Percentiles rank a stretch among this genome's conserved stretches.
Conservation (phyloP, 2,113 vertebrate genomes). For the Leucopsar rothschildi region DNA sequence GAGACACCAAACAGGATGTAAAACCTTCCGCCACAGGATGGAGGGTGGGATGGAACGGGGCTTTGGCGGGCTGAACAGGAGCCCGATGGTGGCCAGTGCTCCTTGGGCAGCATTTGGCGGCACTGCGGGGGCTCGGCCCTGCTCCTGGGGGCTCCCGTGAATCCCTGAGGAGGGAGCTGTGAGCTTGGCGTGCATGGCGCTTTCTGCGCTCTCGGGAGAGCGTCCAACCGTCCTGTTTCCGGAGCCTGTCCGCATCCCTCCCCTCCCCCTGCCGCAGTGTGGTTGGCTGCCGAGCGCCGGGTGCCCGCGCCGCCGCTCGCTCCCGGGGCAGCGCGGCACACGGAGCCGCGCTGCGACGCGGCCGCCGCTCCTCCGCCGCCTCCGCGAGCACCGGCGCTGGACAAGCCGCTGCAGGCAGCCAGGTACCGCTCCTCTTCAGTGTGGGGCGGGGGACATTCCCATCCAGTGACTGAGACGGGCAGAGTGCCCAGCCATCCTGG, state of each 20-base stretch:
- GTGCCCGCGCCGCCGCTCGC: not conserved
- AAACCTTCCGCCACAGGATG: not conserved
- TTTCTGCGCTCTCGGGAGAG: not conserved
- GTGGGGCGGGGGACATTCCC: slow-evolving; percentile 13
- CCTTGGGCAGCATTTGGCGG: not conserved
- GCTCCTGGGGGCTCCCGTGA: not conserved
- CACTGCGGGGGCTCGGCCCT: not conserved
- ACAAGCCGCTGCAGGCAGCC: slow-evolving; percentile 36
- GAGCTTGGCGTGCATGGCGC: not conserved
- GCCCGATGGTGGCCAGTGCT: not conserved
- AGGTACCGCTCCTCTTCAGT: not conserved
- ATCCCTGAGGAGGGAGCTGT: not conserved
- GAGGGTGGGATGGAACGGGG: not conserved
- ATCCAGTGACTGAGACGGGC: not conserved
- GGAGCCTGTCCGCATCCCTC: slow-evolving; percentile 24
- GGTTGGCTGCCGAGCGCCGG: slow-evolving; percentile 34
- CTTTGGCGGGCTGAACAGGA: not conserved
- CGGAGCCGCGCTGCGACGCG: not conserved
- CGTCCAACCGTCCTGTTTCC: not conserved
- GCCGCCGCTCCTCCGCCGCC: not conserved
- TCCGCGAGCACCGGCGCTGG: not conserved
- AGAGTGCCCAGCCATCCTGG: not conserved
- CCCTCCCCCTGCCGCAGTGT: slow-evolving; percentile 45
- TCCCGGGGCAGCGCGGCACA: not conserved
- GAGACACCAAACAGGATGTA: no score